phyloP scores from a whole-genome alignment of 1,140 invertebrate species.

The Ctenoplectra terminalis region DNA sequence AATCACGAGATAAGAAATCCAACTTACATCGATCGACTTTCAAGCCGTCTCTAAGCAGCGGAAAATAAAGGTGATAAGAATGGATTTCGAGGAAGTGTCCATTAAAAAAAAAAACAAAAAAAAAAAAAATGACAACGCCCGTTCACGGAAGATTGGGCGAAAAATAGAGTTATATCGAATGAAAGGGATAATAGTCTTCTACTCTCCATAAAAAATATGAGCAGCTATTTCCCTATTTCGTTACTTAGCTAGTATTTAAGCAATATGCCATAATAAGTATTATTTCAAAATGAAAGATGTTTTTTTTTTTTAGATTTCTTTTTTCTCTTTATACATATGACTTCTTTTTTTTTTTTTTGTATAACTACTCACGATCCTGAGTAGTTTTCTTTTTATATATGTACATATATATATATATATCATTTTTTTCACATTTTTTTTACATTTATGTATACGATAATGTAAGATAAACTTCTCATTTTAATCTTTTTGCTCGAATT shows the following conservation, averaged over 20 bases:
- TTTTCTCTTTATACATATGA: slow-evolving; percentile 21
- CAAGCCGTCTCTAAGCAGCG: background rate
- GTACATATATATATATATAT: slow-evolving; percentile 34
- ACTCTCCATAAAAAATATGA: slow-evolving; percentile 60
- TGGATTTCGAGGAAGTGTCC: background rate
- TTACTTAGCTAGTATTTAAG: slow-evolving; percentile 32
- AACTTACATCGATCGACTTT: slow-evolving; percentile 17
- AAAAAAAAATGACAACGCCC: background rate
- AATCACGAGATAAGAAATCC: background rate
- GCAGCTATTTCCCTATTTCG: slow-evolving; percentile 45
- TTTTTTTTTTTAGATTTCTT: slow-evolving; percentile 14
- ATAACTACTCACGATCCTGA: slow-evolving; percentile 16
- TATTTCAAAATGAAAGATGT: slow-evolving; percentile 6
- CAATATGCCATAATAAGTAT: slow-evolving; percentile 49
- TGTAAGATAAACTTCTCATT: slow-evolving; percentile 24
- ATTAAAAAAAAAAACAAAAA: no score
- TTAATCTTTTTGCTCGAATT: slow-evolving; percentile 22
- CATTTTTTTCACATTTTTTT: slow-evolving; percentile 41
- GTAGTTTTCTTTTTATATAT: slow-evolving; percentile 28
- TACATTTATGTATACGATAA: slow-evolving; percentile 43
- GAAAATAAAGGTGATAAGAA: background rate
- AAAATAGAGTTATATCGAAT: slow-evolving; percentile 30
- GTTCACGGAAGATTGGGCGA: background rate
- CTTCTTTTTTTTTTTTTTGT: slow-evolving; percentile 26
- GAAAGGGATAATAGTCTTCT: slow-evolving; percentile 38